A percentile compares a stretch with the other conserved stretches of the same genome.
These are phyloP conservation scores for Pteropus alecto DNA, from an alignment of 2,113 vertebrate species.

Conservation along the genomic window DNA sequence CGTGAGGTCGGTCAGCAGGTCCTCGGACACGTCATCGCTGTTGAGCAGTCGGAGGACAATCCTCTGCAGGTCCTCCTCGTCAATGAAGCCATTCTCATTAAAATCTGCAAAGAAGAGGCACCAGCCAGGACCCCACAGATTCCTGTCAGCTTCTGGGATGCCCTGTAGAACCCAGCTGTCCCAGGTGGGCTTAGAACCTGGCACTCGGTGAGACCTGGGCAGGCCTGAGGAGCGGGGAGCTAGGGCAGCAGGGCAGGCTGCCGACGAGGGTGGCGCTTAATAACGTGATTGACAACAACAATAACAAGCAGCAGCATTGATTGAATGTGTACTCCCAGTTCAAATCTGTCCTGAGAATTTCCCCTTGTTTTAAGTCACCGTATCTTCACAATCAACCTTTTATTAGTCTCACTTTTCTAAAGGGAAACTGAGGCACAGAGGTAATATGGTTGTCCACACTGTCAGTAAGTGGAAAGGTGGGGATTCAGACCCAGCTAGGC, in stretches of 20 bases:
- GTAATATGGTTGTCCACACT: neutral
- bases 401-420: neutral
- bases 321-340: neutral
- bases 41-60: slow-evolving; percentile 64
- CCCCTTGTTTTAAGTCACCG: neutral
- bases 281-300: too few species aligned
- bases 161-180: neutral
- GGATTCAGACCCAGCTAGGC: neutral
- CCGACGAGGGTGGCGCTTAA: neutral
- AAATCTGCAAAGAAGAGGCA: slow-evolving; percentile 65
- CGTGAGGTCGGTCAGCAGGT: slow-evolving; percentile 58
- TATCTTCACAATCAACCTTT: neutral
- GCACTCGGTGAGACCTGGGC: neutral
- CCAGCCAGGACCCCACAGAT: neutral
- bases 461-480: neutral
- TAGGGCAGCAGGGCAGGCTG: too few species aligned
- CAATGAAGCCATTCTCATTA: slow-evolving; percentile 76
- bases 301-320: neutral
- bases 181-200: neutral
- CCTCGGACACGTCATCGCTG: slow-evolving; percentile 24
- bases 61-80: slow-evolving; percentile 71
- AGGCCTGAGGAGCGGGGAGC: neutral
- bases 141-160: neutral
- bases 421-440: neutral
- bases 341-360: neutral